Conservation (phyloP, 1,140 invertebrate species). For the Pachypsylla venusta region DNA sequence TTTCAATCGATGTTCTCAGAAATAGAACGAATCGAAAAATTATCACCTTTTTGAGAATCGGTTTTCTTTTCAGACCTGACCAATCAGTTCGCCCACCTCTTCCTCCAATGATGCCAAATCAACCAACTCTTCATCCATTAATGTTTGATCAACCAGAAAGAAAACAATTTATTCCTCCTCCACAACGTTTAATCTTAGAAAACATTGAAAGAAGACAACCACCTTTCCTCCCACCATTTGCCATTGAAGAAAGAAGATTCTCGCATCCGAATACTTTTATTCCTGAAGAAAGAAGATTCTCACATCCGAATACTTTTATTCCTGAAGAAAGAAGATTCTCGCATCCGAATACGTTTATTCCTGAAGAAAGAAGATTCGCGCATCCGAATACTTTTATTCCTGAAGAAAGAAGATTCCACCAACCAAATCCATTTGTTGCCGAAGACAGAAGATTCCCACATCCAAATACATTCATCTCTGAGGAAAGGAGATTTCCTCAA, state of each 20-base stretch:
- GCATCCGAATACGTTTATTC: neutral
- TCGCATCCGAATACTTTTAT: neutral
- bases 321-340: neutral
- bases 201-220: conserved; percentile 4
- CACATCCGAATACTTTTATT: neutral
- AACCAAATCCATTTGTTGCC: neutral
- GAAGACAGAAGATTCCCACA: neutral
- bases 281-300: neutral
- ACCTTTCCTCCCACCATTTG: neutral
- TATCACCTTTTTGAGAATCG: too few species aligned
- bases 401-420: conserved; percentile 6
- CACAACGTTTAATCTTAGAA: neutral
- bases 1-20: too few species aligned
- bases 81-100: neutral
- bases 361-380: conserved; percentile 4
- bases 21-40: too few species aligned
- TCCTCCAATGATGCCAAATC: neutral
- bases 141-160: conserved; percentile 4
- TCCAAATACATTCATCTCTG: neutral
- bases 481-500: neutral
- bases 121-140: neutral
- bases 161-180: neutral
- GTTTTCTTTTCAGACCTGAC: neutral
- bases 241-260: neutral
- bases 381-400: neutral